Base-by-base conservation (phyloP, 2,888 invertebrate species). In the Netelia fuscicornis region DNA sequence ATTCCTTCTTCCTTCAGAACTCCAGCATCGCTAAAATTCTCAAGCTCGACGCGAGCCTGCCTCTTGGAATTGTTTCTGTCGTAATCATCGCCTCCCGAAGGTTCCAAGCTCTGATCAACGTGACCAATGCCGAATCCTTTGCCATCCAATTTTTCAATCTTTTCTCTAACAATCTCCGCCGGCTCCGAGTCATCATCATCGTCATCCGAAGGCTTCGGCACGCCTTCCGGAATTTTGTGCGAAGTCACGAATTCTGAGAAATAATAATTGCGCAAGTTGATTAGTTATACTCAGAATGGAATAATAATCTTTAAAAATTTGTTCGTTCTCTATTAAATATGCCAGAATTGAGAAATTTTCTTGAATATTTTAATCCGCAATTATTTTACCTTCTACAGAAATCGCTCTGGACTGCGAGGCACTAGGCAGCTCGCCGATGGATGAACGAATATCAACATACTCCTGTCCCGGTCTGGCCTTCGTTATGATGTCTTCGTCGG, bases 381-480 rank as follows among this genome's bases (percentile, higher is more conserved):
- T 56, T 56, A 5, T 60, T 83, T 89, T 89, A 91, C 90, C 90
- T 90, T 89, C 89, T 30, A 88, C 86, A 42, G 89, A 86, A 60
- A 87, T 87, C 13, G 86, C 87, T 79, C 88, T 88, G 58, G 86
- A 77, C 65, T 85, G 86, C 48, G 88, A 70, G 37, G 82, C 80
- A 17, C 82, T 65, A 25, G 81, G 75, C 9, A 2, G 48, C 74
- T 89, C 83, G 60, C 87, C 86, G 79, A 88, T 79, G 70, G 94
- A 92, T 20, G 94, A 92, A 89, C 96, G 96, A 80, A 96, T 95
- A 89, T 95, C 94, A 62, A 96, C 96, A 92, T 95, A 96, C 91
- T 96, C 96, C 90, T 96, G 95, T 30, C 96, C 96, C 20, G 95
- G 95, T 88, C 95, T 94, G 13, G 96, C 95, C 92, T 96, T 95